Evolutionary conservation across 1,140 invertebrate species (phyloP).

Genomic region (Bombus sibiricus): DNA sequence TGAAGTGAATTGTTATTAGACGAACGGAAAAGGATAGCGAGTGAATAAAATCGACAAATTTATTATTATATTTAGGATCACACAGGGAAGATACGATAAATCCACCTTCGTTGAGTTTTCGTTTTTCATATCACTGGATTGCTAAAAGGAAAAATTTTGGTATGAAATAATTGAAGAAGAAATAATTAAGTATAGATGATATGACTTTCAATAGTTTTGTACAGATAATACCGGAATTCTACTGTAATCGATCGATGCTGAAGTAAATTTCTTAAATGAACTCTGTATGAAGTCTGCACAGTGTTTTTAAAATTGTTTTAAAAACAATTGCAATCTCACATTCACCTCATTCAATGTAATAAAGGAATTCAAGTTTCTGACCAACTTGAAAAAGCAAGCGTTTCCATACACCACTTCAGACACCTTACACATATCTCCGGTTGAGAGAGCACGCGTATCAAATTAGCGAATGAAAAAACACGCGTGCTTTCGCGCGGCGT

Average conservation of each 20-base stretch:
- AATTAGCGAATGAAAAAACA: constrained; percentile 7
- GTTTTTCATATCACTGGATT: no score
- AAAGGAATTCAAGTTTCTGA: neutral
- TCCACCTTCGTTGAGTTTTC: no score
- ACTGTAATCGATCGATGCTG: neutral
- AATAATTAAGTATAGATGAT: neutral
- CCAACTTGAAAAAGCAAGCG: neutral
- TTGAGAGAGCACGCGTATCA: constrained; percentile 16
- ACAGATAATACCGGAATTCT: neutral
- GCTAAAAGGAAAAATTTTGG: neutral
- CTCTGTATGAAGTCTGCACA: neutral
- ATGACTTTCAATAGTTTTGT: no score
- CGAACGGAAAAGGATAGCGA: no score
- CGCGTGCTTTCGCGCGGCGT: constrained; percentile 20
- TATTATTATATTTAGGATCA: no score
- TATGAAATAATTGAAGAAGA: neutral
- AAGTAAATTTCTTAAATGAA: neutral
- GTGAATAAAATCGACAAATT: no score
- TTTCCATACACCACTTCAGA: neutral
- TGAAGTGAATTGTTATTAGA: no score
- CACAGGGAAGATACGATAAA: no score
- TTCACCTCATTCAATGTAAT: neutral
- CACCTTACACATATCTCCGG: neutral
- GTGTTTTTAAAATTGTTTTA: no score
- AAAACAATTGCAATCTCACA: neutral